Conservation (phyloP, 2,888 invertebrate species). For the Nemotelus pantherinus region DNA sequence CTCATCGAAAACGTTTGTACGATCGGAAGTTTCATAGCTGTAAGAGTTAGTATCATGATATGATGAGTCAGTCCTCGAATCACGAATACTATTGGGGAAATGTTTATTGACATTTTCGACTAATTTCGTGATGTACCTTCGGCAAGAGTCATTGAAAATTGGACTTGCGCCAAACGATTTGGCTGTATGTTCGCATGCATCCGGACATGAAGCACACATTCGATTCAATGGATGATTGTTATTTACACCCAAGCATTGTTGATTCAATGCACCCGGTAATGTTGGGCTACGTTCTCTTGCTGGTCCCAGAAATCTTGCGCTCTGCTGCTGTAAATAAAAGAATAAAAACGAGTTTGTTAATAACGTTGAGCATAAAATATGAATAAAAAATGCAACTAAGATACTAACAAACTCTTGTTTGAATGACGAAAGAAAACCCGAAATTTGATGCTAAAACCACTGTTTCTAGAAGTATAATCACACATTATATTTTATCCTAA, state of each 20-base stretch:
- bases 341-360: constrained; percentile 25
- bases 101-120: constrained; percentile 45
- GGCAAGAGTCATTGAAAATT: constrained; percentile 62
- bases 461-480: too few species aligned
- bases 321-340: constrained; percentile 63
- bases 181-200: constrained; percentile 63
- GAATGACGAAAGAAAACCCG: too few species aligned
- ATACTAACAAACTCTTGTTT: background rate
- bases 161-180: constrained; percentile 61
- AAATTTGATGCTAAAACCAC: too few species aligned
- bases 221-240: constrained; percentile 64
- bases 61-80: constrained; percentile 36
- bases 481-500: too few species aligned
- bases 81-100: constrained; percentile 30
- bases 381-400: background rate
- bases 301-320: constrained; percentile 66
- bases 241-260: constrained; percentile 55
- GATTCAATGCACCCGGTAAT: constrained; percentile 62
- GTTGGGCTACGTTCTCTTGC: constrained; percentile 65
- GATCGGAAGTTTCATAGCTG: constrained; percentile 63
- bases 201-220: constrained; percentile 64
- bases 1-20: constrained; percentile 61
- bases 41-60: constrained; percentile 44
- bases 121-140: constrained; percentile 59
- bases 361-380: background rate